Evolutionary conservation across 2,113 vertebrate species (phyloP).

Genomic region (Trachemys scripta): DNA sequence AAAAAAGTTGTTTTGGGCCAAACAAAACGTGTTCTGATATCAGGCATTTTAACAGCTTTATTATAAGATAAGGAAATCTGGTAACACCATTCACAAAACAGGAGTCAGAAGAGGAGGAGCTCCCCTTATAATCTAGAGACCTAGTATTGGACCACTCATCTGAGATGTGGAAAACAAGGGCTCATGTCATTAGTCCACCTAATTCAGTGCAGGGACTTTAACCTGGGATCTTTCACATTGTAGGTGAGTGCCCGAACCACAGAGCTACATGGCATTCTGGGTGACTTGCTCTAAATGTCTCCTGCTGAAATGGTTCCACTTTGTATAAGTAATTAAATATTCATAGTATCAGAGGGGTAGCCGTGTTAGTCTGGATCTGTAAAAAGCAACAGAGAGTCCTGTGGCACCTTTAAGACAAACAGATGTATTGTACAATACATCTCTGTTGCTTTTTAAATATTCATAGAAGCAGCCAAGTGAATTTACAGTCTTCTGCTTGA

Average conservation of each 20-base stretch:
- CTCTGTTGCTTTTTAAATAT: background rate
- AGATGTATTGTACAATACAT: no score
- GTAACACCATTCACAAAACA: background rate
- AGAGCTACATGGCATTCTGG: background rate
- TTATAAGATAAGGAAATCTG: background rate
- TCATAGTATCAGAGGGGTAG: background rate
- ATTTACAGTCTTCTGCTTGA: background rate
- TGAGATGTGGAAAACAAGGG: background rate
- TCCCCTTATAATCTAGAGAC: background rate
- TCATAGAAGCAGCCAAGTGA: background rate
- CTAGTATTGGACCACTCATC: background rate
- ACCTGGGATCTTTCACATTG: background rate
- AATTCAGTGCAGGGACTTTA: background rate
- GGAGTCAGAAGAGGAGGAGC: no score
- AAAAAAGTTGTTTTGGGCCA: background rate
- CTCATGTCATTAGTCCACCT: background rate
- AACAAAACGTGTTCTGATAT: background rate
- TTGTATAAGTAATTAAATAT: background rate
- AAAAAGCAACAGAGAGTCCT: no score
- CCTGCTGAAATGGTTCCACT: background rate
- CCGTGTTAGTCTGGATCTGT: no score
- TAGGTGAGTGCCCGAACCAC: background rate
- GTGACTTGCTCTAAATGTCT: background rate
- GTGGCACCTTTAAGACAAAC: no score
- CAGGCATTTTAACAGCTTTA: background rate